Evolutionary conservation across 2,888 invertebrate genomes (phyloP), one percentile per base, ranked within the genome.

Genomic region (Cephus runcator): DNA sequence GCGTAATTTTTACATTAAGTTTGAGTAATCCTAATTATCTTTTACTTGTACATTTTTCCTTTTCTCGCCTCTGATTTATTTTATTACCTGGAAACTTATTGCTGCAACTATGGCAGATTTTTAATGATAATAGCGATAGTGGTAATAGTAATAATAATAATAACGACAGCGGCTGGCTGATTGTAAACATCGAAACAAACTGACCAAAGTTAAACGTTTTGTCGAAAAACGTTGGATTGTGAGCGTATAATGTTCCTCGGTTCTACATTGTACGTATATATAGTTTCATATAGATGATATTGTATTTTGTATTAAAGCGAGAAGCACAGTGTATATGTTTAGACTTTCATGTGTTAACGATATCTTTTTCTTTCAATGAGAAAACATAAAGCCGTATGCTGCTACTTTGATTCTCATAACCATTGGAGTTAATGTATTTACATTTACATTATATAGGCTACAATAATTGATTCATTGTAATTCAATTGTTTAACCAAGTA

Each of bases 401-500:
- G 31, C 34, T 34, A 33, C 71, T 71, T 71, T 34, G 33, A 71
- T 71, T 71, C 74, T 74, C 74, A 74, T 74, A 30, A 36, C 34
- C 74, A 71, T 75, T 75, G n/a, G 74, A 35, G 34, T 34, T 23
- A 36, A 75, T 34, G 71, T 40, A 56, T 73, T n/a, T 73, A 75
- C 69, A 69, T 77, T 77, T 77, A 76, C 69, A 36, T 76, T 76
- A 69, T 76, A 76, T 73, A 33, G 71, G 71, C 71, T 71, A 34
- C 56, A 23, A 56, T 71, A 83, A 85, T 85, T 86, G 82, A 87
- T 85, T 85, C 83, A 82, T 83, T 88, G 87, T 88, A 88, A 87
- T 83, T 84, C 86, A 87, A 81, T 83, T 86, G 86, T 86, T 86
- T 87, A 87, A 86, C 76, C 79, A 84, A 88, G 86, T 85, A 88